Conservation (phyloP, 2,113 vertebrate genomes). For the Equus quagga region DNA sequence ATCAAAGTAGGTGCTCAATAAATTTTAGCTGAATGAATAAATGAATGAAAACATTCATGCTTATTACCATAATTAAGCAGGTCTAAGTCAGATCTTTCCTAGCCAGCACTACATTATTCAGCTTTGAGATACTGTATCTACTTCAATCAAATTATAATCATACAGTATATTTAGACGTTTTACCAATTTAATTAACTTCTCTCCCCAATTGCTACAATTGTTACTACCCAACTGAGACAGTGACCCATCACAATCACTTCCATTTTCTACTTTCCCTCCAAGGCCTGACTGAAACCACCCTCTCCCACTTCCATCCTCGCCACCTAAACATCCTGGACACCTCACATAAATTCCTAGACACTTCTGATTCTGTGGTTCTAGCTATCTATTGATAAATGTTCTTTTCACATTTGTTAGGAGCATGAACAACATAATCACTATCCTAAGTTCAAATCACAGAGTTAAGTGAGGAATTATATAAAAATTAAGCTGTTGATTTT, state of each 20-base stretch:
- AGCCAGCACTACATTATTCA: neutral
- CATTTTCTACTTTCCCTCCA: neutral
- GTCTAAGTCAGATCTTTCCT: neutral
- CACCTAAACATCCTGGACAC: neutral
- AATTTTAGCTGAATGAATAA: neutral
- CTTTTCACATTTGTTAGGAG: conserved; percentile 22
- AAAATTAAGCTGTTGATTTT: conserved; percentile 58
- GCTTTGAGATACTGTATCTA: neutral
- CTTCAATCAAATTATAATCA: conserved; percentile 1
- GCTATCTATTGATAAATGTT: conserved; percentile 12
- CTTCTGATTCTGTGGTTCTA: neutral
- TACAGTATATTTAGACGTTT: conserved; percentile 23
- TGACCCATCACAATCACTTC: neutral
- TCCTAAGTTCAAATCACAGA: conserved; percentile 52
- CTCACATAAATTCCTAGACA: neutral
- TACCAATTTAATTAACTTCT: neutral
- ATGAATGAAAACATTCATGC: neutral
- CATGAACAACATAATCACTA: conserved; percentile 42
- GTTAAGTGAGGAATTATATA: conserved; percentile 46
- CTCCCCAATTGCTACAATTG: neutral
- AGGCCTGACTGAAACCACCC: neutral
- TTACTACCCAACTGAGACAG: neutral
- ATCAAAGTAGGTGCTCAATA: neutral
- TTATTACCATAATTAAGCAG: neutral
- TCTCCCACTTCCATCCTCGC: neutral